A percentile compares a stretch with the other conserved stretches of the same genome.
phyloP scores from a whole-genome alignment of 1,140 invertebrate genomes.

The Cydia splendana region DNA sequence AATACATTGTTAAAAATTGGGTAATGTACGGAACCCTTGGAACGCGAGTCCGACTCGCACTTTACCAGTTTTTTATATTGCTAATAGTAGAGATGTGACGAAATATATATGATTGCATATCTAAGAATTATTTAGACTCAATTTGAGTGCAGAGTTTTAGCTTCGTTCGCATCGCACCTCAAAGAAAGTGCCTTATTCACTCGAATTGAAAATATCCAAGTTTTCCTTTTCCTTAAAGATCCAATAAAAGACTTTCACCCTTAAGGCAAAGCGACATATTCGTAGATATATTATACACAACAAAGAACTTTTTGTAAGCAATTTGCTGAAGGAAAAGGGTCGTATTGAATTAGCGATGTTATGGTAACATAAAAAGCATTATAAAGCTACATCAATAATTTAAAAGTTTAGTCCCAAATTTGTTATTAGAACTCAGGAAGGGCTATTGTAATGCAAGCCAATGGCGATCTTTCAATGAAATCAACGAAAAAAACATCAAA shows the following conservation, averaged over 20 bases:
- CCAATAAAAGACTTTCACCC: neutral
- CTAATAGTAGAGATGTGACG: no score
- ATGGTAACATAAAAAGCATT: neutral
- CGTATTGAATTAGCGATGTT: neutral
- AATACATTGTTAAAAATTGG: no score
- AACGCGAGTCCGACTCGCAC: no score
- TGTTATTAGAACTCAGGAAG: slow-evolving; percentile 32
- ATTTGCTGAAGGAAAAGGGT: slow-evolving; percentile 12
- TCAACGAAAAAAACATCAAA: slow-evolving; percentile 46
- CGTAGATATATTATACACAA: neutral
- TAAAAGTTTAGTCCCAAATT: slow-evolving; percentile 7
- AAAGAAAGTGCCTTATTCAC: neutral
- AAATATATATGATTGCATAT: no score
- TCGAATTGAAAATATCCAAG: neutral
- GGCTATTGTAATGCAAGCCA: slow-evolving; percentile 44
- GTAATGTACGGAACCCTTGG: no score
- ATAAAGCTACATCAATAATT: neutral
- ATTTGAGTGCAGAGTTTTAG: no score
- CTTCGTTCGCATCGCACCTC: no score
- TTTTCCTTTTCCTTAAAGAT: neutral
- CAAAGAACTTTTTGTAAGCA: slow-evolving; percentile 2
- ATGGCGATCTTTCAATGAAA: slow-evolving; percentile 46
- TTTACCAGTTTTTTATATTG: no score
- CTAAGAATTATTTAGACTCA: neutral
- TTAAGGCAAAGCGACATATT: neutral